Conservation (phyloP, 1,140 invertebrate species). For the Periplaneta americana region DNA sequence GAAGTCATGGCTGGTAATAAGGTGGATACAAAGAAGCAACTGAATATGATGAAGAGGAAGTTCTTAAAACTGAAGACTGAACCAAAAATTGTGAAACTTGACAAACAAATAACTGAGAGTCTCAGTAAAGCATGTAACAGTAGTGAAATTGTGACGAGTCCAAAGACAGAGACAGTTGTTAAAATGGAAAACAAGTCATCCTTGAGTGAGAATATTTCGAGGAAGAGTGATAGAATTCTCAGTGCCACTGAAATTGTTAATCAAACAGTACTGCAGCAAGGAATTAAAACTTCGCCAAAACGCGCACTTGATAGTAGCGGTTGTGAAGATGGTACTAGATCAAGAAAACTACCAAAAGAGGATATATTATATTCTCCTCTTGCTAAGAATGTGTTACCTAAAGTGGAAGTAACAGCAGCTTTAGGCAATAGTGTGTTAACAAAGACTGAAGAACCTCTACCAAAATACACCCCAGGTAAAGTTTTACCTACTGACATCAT, state of each 20-base stretch:
- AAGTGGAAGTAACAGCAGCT: neutral
- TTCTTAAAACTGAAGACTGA: neutral
- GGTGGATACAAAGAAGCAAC: neutral
- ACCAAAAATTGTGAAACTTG: neutral
- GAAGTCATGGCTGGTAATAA: neutral
- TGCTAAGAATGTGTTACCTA: too few species aligned
- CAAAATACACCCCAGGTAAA: neutral
- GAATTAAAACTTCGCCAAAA: neutral
- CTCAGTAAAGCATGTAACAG: neutral
- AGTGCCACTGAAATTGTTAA: neutral
- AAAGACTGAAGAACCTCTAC: neutral
- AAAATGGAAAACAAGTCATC: neutral
- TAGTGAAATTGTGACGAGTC: neutral
- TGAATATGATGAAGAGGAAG: neutral
- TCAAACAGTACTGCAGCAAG: neutral
- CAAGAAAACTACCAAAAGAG: neutral
- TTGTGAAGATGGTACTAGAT: neutral
- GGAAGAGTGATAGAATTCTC: neutral
- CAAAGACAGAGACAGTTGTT: neutral
- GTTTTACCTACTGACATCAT: neutral
- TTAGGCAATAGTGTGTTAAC: neutral
- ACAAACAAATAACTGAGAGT: neutral
- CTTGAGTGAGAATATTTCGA: neutral
- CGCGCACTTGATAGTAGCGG: neutral
- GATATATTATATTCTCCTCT: too few species aligned